Percentiles rank a stretch among this genome's conserved stretches.
These are phyloP conservation scores for Nansenia antarctica DNA, from an alignment of 2,113 vertebrate species.

Conservation along the genomic window DNA sequence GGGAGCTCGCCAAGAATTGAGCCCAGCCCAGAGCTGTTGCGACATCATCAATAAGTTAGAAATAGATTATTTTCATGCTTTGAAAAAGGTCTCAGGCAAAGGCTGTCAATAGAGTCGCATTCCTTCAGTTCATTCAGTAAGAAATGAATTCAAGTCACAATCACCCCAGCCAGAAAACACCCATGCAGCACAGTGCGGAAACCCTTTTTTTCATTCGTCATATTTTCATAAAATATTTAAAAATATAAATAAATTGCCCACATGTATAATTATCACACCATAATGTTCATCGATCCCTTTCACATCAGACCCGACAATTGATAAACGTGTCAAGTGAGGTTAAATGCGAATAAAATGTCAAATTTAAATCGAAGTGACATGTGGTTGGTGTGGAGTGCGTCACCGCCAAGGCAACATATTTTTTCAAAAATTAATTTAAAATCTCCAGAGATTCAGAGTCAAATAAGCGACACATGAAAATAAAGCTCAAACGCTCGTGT, in stretches of 20 bases:
- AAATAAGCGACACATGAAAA: slow-evolving; percentile 78
- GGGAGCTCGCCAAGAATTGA: slow-evolving; percentile 64
- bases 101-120: slow-evolving; percentile 74
- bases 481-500: slow-evolving; percentile 64
- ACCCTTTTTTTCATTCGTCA: slow-evolving; percentile 88
- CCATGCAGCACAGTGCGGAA: slow-evolving; percentile 71
- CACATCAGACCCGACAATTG: slow-evolving; percentile 87
- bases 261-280: slow-evolving; percentile 52
- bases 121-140: slow-evolving; percentile 78
- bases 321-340: slow-evolving; percentile 48
- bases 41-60: slow-evolving; percentile 59
- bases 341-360: slow-evolving; percentile 60
- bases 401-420: slow-evolving; percentile 56
- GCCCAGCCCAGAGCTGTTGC: slow-evolving; percentile 60
- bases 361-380: slow-evolving; percentile 55
- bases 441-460: slow-evolving; percentile 64
- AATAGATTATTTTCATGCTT: slow-evolving; percentile 53
- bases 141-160: slow-evolving; percentile 88
- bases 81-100: slow-evolving; percentile 49
- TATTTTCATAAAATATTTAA: slow-evolving; percentile 98
- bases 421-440: slow-evolving; percentile 88
- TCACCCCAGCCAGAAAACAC: slow-evolving; percentile 75
- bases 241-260: slow-evolving; percentile 84
- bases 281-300: slow-evolving; percentile 65
- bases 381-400: slow-evolving; percentile 54